A percentile compares a stretch with the other conserved stretches of the same genome.
These are phyloP conservation scores for Myripristis jacobus DNA, from an alignment of 2,797 vertebrate genomes.

Conservation along the genomic window DNA sequence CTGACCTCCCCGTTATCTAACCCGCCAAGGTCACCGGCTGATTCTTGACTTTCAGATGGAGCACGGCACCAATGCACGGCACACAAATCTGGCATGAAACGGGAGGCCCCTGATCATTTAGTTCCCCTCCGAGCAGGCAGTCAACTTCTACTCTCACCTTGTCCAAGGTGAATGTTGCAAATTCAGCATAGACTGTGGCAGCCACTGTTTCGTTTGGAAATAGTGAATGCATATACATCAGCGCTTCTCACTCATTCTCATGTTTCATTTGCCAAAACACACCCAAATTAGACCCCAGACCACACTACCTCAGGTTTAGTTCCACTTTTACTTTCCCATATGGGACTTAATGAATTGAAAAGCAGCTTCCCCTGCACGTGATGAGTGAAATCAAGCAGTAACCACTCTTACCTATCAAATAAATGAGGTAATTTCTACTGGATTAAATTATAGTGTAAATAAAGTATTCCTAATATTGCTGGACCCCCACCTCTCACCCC, in stretches of 20 bases:
- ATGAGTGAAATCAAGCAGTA: too few species aligned
- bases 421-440: too few species aligned
- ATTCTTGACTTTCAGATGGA: constrained; percentile 18
- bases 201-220: constrained; percentile 49
- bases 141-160: constrained; percentile 53
- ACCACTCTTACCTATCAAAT: too few species aligned
- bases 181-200: neutral
- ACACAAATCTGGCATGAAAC: constrained; percentile 2
- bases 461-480: too few species aligned
- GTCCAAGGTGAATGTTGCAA: constrained; percentile 57
- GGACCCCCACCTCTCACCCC: too few species aligned
- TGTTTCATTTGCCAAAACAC: neutral
- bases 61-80: neutral
- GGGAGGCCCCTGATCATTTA: constrained; percentile 3
- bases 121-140: constrained; percentile 2
- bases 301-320: too few species aligned
- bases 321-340: too few species aligned
- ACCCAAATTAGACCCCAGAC: neutral
- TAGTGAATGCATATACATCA: neutral
- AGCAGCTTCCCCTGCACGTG: too few species aligned
- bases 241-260: neutral
- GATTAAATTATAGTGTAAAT: too few species aligned
- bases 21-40: constrained; percentile 48
- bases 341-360: neutral
- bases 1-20: constrained; percentile 25